Evolutionary conservation across 1,140 invertebrate genomes (phyloP).

Genomic region (Achatina immaculata): DNA sequence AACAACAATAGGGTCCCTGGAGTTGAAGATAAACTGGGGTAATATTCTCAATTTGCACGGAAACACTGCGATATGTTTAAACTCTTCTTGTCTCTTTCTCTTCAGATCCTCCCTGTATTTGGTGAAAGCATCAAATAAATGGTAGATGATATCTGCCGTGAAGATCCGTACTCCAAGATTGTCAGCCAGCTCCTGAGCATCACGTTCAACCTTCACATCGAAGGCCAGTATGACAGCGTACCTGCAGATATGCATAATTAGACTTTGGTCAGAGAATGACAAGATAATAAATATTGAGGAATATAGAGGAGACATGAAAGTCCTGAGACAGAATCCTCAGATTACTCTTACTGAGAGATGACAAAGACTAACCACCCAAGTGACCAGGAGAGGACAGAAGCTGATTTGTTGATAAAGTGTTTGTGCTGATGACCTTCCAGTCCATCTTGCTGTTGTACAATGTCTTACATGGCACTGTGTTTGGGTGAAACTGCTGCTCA

Average conservation of each 20-base stretch:
- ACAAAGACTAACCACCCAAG: too few species aligned
- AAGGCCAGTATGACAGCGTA: constrained; percentile 99
- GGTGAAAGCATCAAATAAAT: constrained; percentile 98
- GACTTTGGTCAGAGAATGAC: constrained; percentile 2
- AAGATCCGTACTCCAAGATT: constrained; percentile 95
- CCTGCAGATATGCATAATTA: constrained; percentile 74
- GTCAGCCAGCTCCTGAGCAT: constrained; percentile 97
- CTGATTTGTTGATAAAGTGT: too few species aligned
- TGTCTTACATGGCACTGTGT: too few species aligned
- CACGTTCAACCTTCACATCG: constrained; percentile 97
- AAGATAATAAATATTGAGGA: neutral
- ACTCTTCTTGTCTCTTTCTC: constrained; percentile 91
- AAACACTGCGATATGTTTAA: constrained; percentile 95
- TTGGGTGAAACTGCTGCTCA: too few species aligned
- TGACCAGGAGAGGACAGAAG: too few species aligned
- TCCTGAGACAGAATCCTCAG: too few species aligned
- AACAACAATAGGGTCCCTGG: constrained; percentile 95
- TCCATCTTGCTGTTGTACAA: too few species aligned
- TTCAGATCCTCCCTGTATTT: constrained; percentile 95
- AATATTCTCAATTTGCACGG: constrained; percentile 90
- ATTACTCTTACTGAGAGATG: too few species aligned
- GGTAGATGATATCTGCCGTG: constrained; percentile 99
- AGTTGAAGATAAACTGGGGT: constrained; percentile 96
- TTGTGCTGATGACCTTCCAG: too few species aligned
- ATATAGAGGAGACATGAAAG: too few species aligned